Percentiles rank a stretch among this genome's conserved stretches.
These are phyloP conservation scores for Lepidochitona cinerea DNA, from an alignment of 2,888 invertebrate genomes.

Conservation along the genomic window DNA sequence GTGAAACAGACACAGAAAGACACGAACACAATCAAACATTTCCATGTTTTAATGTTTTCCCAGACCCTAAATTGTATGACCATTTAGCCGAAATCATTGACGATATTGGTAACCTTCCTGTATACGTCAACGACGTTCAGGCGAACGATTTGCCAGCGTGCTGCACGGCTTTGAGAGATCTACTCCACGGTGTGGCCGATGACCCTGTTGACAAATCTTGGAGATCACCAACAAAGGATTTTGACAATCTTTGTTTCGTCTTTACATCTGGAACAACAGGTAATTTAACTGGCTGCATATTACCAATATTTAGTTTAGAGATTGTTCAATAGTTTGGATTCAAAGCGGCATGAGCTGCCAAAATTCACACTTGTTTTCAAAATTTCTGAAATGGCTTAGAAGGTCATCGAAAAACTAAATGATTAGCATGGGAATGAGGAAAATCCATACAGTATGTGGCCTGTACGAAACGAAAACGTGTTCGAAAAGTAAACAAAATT, in stretches of 20 bases:
- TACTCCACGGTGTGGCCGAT: slow-evolving; percentile 35
- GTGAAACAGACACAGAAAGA: too few species aligned
- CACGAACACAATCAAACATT: neutral
- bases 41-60: neutral
- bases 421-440: too few species aligned
- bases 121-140: slow-evolving; percentile 40
- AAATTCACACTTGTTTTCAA: too few species aligned
- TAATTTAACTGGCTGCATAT: slow-evolving; percentile 13
- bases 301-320: neutral
- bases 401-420: too few species aligned
- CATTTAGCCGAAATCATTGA: slow-evolving; percentile 45
- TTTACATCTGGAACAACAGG: slow-evolving; percentile 83
- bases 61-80: slow-evolving; percentile 45
- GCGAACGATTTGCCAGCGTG: slow-evolving; percentile 27
- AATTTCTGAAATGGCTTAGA: too few species aligned
- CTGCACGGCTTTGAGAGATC: slow-evolving; percentile 40
- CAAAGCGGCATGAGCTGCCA: too few species aligned
- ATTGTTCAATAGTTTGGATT: too few species aligned
- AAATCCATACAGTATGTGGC: too few species aligned
- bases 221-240: slow-evolving; percentile 26
- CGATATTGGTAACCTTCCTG: slow-evolving; percentile 35
- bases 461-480: too few species aligned
- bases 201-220: slow-evolving; percentile 29
- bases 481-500: too few species aligned
- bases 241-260: slow-evolving; percentile 82